Percentiles rank a stretch among this genome's conserved stretches.
These are phyloP conservation scores for Kryptopterus vitreolus DNA, from an alignment of 2,797 vertebrate species.

Conservation along the genomic window DNA sequence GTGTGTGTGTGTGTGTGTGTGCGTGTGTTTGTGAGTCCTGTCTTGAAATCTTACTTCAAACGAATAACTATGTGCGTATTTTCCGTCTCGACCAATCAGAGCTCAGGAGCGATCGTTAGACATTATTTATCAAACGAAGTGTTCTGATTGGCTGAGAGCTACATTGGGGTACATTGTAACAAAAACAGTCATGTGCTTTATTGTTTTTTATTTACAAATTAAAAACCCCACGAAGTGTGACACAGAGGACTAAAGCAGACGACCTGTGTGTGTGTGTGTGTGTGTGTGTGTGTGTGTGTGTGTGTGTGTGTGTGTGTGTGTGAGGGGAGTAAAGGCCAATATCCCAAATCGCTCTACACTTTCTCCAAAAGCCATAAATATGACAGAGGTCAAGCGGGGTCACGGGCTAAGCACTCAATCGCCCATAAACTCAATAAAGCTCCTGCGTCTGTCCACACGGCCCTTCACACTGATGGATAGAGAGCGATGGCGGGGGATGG, in stretches of 20 bases:
- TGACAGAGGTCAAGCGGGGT: conserved; percentile 76
- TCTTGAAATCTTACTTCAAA: background rate
- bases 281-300: conserved; percentile 60
- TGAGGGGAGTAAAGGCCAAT: conserved; percentile 35
- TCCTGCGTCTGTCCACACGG: conserved; percentile 69
- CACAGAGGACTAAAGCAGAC: background rate
- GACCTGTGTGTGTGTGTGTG: background rate
- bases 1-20: conserved; percentile 47
- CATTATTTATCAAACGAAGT: background rate
- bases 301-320: conserved; percentile 59
- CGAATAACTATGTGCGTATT: background rate
- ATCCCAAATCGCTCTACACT: conserved; percentile 56
- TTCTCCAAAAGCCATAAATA: conserved; percentile 69
- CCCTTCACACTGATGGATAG: conserved; percentile 63
- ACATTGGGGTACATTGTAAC: background rate
- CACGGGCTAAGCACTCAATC: conserved; percentile 74
- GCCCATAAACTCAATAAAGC: conserved; percentile 71
- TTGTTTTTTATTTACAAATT: no score
- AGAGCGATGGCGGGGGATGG: background rate
- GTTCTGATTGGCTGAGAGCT: background rate
- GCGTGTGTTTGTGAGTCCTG: background rate
- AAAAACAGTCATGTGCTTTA: background rate
- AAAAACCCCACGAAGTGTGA: background rate
- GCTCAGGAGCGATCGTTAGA: background rate
- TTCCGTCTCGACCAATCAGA: conserved; percentile 18